Percentiles rank a stretch among this genome's conserved stretches.
phyloP scores from a whole-genome alignment of 2,113 vertebrate genomes.

The Gopherus flavomarginatus region DNA sequence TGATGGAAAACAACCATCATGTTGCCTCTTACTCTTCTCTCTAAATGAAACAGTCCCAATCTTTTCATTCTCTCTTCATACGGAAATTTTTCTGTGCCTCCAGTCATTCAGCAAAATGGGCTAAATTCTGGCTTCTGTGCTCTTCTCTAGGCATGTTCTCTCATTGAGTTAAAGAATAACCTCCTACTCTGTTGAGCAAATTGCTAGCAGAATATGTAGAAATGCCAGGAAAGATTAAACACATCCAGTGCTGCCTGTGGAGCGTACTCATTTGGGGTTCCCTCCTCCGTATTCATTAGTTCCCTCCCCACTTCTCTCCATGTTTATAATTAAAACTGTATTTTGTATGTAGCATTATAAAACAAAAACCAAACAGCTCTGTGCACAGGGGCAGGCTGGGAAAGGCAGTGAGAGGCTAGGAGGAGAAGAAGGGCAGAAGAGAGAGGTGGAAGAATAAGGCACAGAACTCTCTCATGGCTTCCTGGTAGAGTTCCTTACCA shows the following conservation, averaged over 20 bases:
- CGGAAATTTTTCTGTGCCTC: background rate
- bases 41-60: conserved; percentile 14
- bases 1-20: background rate
- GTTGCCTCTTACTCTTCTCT: background rate
- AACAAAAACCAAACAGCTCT: background rate
- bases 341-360: background rate
- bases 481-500: background rate
- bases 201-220: background rate
- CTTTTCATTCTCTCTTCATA: background rate
- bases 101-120: background rate
- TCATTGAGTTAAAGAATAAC: background rate
- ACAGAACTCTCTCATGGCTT: background rate
- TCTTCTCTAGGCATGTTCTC: background rate
- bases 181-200: background rate
- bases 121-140: background rate
- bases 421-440: background rate
- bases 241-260: background rate
- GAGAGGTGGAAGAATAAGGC: background rate
- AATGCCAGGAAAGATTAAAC: background rate
- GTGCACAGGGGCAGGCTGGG: background rate
- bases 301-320: background rate
- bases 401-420: background rate
- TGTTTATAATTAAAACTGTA: background rate
- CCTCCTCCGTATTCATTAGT: background rate
- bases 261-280: background rate